Percentiles rank a stretch among this genome's conserved stretches.
Conservation (phyloP, 2,113 vertebrate species). For the Malurus elegans region DNA sequence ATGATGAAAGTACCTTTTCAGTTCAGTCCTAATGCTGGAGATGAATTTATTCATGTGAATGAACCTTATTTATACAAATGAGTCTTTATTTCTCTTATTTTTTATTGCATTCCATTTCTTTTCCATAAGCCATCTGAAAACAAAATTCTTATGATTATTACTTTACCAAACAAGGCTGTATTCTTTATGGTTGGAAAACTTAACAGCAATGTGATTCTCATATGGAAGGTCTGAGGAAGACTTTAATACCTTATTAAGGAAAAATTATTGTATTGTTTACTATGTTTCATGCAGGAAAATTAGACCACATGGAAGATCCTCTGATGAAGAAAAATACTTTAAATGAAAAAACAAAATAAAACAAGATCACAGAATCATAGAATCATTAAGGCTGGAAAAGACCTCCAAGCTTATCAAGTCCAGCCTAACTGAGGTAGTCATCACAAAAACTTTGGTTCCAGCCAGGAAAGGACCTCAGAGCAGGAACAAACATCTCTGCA, state of each 20-base stretch:
- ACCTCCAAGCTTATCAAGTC: fast-evolving
- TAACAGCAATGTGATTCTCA: not conserved
- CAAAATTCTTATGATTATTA: not conserved
- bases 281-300: not conserved
- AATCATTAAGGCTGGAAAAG: not conserved
- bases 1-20: not conserved
- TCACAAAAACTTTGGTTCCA: not conserved
- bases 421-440: not conserved
- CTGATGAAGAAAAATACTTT: not conserved
- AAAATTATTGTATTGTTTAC: not conserved
- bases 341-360: not conserved
- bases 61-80: not conserved
- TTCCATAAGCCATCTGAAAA: not conserved
- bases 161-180: not conserved
- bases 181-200: not conserved
- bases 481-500: not conserved
- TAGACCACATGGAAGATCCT: not conserved
- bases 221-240: not conserved
- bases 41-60: not conserved
- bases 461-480: not conserved
- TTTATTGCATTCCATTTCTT: not conserved
- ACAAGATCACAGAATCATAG: not conserved
- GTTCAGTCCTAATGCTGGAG: not conserved
- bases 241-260: not conserved
- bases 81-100: not conserved